These are phyloP conservation scores for Drosophila tanythrix DNA, from an alignment of 2,888 invertebrate species.

Conservation along the genomic window DNA sequence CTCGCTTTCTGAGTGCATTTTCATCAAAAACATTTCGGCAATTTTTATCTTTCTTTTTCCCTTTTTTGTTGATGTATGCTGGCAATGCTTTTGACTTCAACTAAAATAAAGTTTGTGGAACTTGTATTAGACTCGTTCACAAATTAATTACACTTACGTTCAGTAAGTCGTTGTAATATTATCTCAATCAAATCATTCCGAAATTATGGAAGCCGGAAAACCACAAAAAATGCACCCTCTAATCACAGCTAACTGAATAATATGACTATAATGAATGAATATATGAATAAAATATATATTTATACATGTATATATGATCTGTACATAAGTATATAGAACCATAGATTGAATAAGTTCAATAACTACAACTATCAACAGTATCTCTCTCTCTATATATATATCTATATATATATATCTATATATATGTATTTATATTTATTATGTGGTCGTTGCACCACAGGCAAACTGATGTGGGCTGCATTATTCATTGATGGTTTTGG, in stretches of 20 bases:
- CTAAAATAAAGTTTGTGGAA: not conserved
- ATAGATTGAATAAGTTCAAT: not conserved
- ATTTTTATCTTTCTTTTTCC: not conserved
- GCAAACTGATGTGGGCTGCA: slow-evolving; percentile 17
- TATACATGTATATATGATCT: not conserved
- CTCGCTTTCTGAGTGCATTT: slow-evolving; percentile 22
- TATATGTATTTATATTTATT: not conserved
- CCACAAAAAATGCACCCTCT: not conserved
- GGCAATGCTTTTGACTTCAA: slow-evolving; percentile 36
- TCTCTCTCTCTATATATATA: not conserved
- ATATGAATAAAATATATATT: not conserved
- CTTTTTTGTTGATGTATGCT: slow-evolving; percentile 19
- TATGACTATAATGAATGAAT: not conserved
- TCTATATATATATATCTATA: not conserved
- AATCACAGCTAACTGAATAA: not conserved
- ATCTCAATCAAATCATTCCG: not conserved
- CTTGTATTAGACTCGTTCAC: not conserved
- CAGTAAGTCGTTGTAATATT: not conserved
- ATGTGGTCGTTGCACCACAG: not conserved
- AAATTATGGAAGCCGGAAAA: not conserved
- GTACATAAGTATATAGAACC: not conserved
- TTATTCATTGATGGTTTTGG: slow-evolving; percentile 15
- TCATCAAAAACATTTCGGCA: slow-evolving; percentile 17
- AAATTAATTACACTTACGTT: not conserved
- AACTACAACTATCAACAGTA: too few relatives aligned